Conservation (phyloP, 2,888 invertebrate species). For the Folsomia candida region DNA sequence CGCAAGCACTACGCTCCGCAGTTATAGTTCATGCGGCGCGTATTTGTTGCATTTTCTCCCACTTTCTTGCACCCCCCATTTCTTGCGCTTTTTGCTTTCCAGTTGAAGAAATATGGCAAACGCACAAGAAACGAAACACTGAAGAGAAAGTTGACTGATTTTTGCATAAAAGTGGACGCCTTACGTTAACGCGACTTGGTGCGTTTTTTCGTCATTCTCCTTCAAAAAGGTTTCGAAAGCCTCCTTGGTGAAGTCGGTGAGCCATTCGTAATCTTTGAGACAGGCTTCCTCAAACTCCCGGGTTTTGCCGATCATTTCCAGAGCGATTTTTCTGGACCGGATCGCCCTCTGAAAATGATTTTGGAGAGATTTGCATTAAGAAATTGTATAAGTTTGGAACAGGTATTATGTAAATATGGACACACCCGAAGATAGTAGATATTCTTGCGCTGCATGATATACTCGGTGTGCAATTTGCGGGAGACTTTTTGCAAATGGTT, state of each 20-base stretch:
- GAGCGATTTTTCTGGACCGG: conserved; percentile 40
- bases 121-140: too few species aligned
- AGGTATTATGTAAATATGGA: not conserved
- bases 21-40: too few species aligned
- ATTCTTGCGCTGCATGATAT: conserved; percentile 45
- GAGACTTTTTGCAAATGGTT: conserved; percentile 48
- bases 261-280: conserved; percentile 46
- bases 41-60: too few species aligned
- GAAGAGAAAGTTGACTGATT: too few species aligned
- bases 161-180: too few species aligned
- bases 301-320: conserved; percentile 37
- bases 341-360: conserved; percentile 44
- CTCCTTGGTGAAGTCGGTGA: conserved; percentile 44
- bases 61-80: too few species aligned
- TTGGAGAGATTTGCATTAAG: too few species aligned
- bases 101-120: too few species aligned
- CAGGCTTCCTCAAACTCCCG: conserved; percentile 44
- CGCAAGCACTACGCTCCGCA: too few species aligned
- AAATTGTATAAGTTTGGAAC: not conserved
- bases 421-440: conserved; percentile 46
- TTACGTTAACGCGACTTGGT: conserved; percentile 41
- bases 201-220: conserved; percentile 47
- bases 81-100: too few species aligned
- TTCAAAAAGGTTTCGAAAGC: conserved; percentile 45
- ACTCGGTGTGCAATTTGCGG: conserved; percentile 45